These are phyloP conservation scores for Cephus sareptanus DNA, from an alignment of 2,888 invertebrate species.

Conservation along the genomic window DNA sequence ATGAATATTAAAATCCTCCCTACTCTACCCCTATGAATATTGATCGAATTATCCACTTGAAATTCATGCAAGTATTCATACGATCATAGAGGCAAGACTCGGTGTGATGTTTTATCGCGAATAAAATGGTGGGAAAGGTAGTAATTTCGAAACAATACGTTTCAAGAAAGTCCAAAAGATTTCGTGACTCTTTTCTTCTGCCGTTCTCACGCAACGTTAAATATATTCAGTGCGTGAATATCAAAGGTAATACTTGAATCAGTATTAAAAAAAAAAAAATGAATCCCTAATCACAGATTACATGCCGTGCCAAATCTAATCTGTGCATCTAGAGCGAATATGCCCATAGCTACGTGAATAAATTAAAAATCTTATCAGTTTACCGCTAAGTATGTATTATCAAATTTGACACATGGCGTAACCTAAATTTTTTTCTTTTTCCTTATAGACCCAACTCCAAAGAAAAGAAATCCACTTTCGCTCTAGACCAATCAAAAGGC, in stretches of 20 bases:
- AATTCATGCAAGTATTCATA: background rate
- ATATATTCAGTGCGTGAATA: background rate
- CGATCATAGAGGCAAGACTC: background rate
- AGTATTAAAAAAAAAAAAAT: background rate
- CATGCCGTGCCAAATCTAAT: background rate
- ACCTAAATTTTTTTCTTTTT: background rate
- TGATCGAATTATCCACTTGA: background rate
- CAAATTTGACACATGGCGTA: background rate
- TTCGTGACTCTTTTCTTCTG: background rate
- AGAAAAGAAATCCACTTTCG: background rate
- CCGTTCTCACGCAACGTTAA: background rate
- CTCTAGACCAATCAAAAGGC: too few species aligned
- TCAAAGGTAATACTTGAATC: background rate
- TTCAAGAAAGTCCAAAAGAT: background rate
- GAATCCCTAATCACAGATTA: background rate
- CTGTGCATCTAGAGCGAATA: too few species aligned
- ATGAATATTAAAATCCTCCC: background rate
- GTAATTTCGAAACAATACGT: background rate
- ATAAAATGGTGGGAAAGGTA: background rate
- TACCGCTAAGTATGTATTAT: background rate
- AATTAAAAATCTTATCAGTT: background rate
- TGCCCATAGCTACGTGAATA: too few species aligned
- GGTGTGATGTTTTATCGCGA: background rate
- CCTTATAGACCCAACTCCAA: background rate
- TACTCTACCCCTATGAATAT: background rate